phyloP scores from a whole-genome alignment of 1,140 invertebrate species.

The Nixonia krombeini region DNA sequence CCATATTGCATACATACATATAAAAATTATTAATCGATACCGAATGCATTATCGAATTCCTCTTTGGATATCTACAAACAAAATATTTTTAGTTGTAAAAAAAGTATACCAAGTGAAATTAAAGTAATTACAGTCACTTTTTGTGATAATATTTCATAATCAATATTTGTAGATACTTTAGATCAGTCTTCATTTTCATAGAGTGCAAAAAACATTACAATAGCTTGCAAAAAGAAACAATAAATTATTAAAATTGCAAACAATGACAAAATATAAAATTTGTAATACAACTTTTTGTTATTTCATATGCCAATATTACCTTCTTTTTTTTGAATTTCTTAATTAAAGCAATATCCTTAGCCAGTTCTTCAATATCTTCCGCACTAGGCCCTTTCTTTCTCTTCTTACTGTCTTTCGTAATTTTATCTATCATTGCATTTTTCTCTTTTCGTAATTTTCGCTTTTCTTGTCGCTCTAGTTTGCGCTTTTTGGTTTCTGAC shows the following conservation, averaged over 20 bases:
- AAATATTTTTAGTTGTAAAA: conserved; percentile 11
- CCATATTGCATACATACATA: too few species aligned
- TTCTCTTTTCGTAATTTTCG: conserved; percentile 76
- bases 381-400: conserved; percentile 74
- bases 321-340: conserved; percentile 94
- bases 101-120: not conserved
- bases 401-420: conserved; percentile 74
- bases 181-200: too few species aligned
- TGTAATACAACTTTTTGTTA: too few species aligned
- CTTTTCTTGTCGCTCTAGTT: conserved; percentile 77
- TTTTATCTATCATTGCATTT: conserved; percentile 77
- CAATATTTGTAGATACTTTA: too few species aligned
- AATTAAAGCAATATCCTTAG: conserved; percentile 85
- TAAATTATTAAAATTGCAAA: too few species aligned
- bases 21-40: conserved; percentile 22
- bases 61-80: conserved; percentile 66
- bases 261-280: too few species aligned
- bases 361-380: conserved; percentile 88
- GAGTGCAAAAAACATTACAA: too few species aligned
- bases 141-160: too few species aligned
- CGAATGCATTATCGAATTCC: conserved; percentile 66
- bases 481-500: conserved; percentile 85
- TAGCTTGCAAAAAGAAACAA: too few species aligned
- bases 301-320: too few species aligned
- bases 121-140: conserved; percentile 9